These are phyloP conservation scores for Brachionus manjavacas DNA, from an alignment of 1,140 invertebrate species.

Conservation along the genomic window DNA sequence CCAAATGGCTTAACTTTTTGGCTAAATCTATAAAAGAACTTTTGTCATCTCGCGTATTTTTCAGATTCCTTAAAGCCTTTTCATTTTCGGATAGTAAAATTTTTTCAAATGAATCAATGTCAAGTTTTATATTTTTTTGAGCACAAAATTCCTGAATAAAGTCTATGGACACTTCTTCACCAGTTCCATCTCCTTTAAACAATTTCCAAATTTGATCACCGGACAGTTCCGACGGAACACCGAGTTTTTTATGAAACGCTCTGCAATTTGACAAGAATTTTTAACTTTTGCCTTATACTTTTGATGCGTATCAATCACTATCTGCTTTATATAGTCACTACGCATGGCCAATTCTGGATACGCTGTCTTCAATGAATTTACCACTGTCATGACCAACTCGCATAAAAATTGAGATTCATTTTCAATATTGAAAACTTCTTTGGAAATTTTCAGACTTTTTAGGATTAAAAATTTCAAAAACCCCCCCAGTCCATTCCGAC, in stretches of 20 bases:
- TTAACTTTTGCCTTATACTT: not conserved
- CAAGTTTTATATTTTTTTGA: not conserved
- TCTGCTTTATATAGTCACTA: not conserved
- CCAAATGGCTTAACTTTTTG: not conserved
- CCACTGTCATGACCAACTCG: slow-evolving; percentile 59
- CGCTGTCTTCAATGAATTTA: slow-evolving; percentile 66
- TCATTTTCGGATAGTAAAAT: slow-evolving; percentile 30
- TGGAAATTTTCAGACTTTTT: not conserved
- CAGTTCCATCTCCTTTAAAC: slow-evolving; percentile 33
- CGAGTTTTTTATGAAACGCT: slow-evolving; percentile 17
- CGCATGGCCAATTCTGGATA: slow-evolving; percentile 72
- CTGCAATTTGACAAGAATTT: not conserved
- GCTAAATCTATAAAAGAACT: not conserved
- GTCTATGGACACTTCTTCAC: slow-evolving; percentile 20
- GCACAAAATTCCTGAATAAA: slow-evolving; percentile 33
- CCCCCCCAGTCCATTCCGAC: slow-evolving; percentile 21
- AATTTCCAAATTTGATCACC: slow-evolving; percentile 37
- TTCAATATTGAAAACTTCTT: slow-evolving; percentile 43
- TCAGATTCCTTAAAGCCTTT: slow-evolving; percentile 12
- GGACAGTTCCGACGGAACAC: not conserved
- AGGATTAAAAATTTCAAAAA: slow-evolving; percentile 38
- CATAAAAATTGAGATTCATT: slow-evolving; percentile 62
- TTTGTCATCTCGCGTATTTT: slow-evolving; percentile 14
- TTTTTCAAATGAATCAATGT: slow-evolving; percentile 1
- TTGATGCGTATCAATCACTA: not conserved